Evolutionary conservation across 2,888 invertebrate genomes (phyloP).

Genomic region (Mythimna lalbum): DNA sequence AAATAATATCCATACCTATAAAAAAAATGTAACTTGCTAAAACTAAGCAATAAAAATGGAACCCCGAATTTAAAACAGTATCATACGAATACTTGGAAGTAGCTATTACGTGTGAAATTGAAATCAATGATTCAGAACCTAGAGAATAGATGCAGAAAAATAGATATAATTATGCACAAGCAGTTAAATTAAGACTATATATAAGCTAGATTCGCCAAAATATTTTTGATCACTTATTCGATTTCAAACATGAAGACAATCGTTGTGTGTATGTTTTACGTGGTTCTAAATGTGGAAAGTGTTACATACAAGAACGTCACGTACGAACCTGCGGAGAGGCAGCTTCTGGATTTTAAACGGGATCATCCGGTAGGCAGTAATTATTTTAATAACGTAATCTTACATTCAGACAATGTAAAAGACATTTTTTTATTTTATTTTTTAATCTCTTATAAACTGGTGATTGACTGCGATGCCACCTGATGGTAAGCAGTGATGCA

Average conservation of each 20-base stretch:
- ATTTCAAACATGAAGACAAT: slow-evolving; percentile 50
- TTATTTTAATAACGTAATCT: not conserved
- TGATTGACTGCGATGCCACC: no score
- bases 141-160: not conserved
- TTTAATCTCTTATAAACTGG: no score
- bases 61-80: not conserved
- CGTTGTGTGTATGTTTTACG: slow-evolving; percentile 37
- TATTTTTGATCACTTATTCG: not conserved
- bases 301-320: slow-evolving; percentile 55
- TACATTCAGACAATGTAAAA: not conserved
- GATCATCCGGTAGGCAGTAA: slow-evolving; percentile 67
- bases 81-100: not conserved
- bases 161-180: slow-evolving; percentile 14
- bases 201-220: slow-evolving; percentile 14
- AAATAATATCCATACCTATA: no score
- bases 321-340: slow-evolving; percentile 65
- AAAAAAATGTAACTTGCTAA: not conserved
- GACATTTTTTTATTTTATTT: no score
- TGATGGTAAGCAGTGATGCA: no score
- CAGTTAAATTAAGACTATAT: slow-evolving; percentile 16
- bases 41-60: slow-evolving; percentile 9
- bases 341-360: slow-evolving; percentile 72
- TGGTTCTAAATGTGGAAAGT: slow-evolving; percentile 32
- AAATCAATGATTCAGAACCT: slow-evolving; percentile 1
- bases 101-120: not conserved